Base-by-base conservation (phyloP, 2,797 vertebrate genomes). In the Nannoperca australis region DNA sequence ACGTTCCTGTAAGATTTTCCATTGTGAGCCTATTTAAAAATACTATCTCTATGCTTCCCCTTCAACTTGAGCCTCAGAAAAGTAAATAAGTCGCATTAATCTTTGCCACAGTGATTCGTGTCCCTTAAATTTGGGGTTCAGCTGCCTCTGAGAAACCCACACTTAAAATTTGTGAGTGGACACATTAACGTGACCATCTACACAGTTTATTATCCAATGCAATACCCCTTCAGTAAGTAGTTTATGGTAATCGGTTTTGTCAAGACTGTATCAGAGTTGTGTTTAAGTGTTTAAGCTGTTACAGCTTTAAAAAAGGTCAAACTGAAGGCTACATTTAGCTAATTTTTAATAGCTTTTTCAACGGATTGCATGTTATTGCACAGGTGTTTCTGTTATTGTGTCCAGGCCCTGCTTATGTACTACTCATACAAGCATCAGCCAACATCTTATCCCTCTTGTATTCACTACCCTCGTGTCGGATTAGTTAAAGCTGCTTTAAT, bases 11-110 rank as follows among this genome's bases (percentile, higher is more conserved):
- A 54, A 73, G 81, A 63, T 68, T 87, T 88, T 84, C 77, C 76
- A 86, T 91, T 79, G 86, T 53, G 59, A 73, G 58, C 58, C 47
- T 66, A 82, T 89, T 38, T 76, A 80, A 85, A 90, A 85, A 78
- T 56, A 85, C 47, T 51, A 64, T 84, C 81, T 79, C 58, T 60
- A 2, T 70, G 69, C 62, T 67, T 74, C 42, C 42, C 67, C 72
- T 81, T 81, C 53, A 70, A 76, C 54, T 66, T 50, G 40, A 60
- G 54, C 63, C 15, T 76, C 60, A 22, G 65, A 88, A 85, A 87
- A 68, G 75, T 51, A 60, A 80, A 71, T 58, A 73, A 64, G 55
- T 84, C 50, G 51, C 82, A 78, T 82, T 85, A 78, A 82, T 91
- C 75, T 83, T 78, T 75, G 76, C 76, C 76, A 67, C 56, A 42